Evolutionary conservation across 1,140 invertebrate genomes (phyloP).

Genomic region (Drosophila ogumai): DNA sequence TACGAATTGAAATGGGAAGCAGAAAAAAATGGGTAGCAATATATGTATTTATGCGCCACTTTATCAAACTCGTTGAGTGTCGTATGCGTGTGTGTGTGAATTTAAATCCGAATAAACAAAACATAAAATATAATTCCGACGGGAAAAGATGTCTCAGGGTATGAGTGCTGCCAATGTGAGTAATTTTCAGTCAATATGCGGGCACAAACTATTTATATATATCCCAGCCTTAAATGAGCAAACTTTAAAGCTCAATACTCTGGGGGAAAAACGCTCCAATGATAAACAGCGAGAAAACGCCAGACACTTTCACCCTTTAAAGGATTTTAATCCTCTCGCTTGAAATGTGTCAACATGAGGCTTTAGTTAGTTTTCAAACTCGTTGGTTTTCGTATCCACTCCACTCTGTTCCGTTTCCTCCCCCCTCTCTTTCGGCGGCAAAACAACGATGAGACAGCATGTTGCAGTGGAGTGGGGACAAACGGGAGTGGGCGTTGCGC

Average conservation of each 20-base stretch:
- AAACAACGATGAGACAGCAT: conserved; percentile 78
- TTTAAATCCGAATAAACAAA: conserved; percentile 65
- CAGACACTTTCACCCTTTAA: conserved; percentile 79
- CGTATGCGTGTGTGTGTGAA: conserved; percentile 52
- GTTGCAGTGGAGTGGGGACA: conserved; percentile 55
- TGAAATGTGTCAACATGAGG: conserved; percentile 76
- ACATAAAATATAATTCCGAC: conserved; percentile 44
- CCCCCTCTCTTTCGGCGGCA: conserved; percentile 54
- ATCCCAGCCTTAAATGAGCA: conserved; percentile 26
- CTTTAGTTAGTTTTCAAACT: conserved; percentile 44
- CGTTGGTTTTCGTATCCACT: conserved; percentile 31
- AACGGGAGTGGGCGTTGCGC: conserved; percentile 58
- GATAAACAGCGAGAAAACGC: conserved; percentile 21
- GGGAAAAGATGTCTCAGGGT: conserved; percentile 31
- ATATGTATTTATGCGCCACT: conserved; percentile 64
- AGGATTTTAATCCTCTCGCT: conserved; percentile 53
- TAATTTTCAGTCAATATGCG: conserved; percentile 70
- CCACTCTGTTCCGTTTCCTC: conserved; percentile 3
- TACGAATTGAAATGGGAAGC: conserved; percentile 55
- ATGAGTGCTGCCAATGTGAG: conserved; percentile 4
- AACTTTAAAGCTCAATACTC: conserved; percentile 52
- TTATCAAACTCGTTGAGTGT: conserved; percentile 62
- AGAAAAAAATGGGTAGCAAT: conserved; percentile 19
- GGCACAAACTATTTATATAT: conserved; percentile 59
- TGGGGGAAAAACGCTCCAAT: conserved; percentile 4